Base-by-base conservation (phyloP, 2,797 vertebrate genomes). In the Clarias platycephalus region DNA sequence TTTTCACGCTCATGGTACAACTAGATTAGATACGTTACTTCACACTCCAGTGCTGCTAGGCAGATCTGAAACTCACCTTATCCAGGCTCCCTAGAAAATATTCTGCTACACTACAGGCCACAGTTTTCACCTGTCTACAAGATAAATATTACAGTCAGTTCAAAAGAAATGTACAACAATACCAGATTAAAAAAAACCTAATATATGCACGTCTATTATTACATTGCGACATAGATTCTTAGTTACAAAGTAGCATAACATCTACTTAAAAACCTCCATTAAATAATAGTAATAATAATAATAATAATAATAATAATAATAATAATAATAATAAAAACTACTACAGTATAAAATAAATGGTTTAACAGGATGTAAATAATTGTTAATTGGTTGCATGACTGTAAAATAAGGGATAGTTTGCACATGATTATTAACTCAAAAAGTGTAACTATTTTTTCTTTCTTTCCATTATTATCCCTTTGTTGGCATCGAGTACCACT, bases 21-120 rank as follows among this genome's bases (percentile, higher is more conserved):
- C 64, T 44, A 31, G 80, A 76, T 80, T 81, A 68, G 53, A 62
- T 77, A 40, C 15, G 72, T 31, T 68, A 55, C 24, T 67, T 81
- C 53, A 85, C 79, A 66, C 44, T 57, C 37, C 40, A 67, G 0
- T 74, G 16, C 78, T 37, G 67, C 77, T 55, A 49, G 40, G 26
- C 13, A 55, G 58, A 81, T 81, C 24, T 13, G 6, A 37, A 40
- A 1, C 9, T 64, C 49, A 28, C 57, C 58, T 67, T 76, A 72
- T 57, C 40, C 31, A 76, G 74, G 31, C 37, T 57, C 4, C 34
- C 64, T 58, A 63, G 6, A 26, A 15, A 40, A 63, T 63, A 63
- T 63, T 44, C 76, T 26, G 24, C 44, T 79, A 63, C 34, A 16
- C 24, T 26, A 24, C 24, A 62, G n/a, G 12, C 0, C 5, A 60